A percentile compares a stretch with the other conserved stretches of the same genome.
Evolutionary conservation across 2,888 invertebrate genomes (phyloP).

Genomic region (Archaeoteleia sp.): DNA sequence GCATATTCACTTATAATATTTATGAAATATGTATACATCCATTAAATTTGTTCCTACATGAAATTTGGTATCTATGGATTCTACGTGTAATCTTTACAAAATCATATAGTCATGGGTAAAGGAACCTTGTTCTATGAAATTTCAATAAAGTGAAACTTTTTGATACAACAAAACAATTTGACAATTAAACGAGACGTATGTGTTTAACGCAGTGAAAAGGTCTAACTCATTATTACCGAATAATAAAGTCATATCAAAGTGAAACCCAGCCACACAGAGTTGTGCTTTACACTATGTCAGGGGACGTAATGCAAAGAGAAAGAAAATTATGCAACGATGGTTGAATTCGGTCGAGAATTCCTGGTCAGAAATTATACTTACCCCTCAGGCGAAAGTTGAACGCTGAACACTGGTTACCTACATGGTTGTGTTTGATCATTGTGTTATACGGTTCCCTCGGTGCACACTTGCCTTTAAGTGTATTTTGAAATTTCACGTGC

Average conservation of each 20-base stretch:
- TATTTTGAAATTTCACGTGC: constrained; percentile 70
- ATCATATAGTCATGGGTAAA: too few species aligned
- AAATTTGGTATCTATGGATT: too few species aligned
- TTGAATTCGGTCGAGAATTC: constrained; percentile 51
- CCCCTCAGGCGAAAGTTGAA: constrained; percentile 46
- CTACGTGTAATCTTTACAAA: too few species aligned
- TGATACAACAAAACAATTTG: constrained; percentile 16
- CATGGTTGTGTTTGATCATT: constrained; percentile 67
- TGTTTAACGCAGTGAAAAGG: constrained; percentile 14
- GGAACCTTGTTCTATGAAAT: neutral
- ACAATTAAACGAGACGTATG: constrained; percentile 41
- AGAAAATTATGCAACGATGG: constrained; percentile 50
- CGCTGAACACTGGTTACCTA: constrained; percentile 37
- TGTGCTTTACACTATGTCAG: constrained; percentile 23
- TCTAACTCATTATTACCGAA: constrained; percentile 12
- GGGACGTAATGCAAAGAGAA: constrained; percentile 43
- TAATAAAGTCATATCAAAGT: constrained; percentile 12
- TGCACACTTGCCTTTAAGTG: constrained; percentile 67
- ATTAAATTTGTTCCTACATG: too few species aligned
- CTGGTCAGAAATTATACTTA: constrained; percentile 54
- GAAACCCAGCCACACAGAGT: constrained; percentile 11
- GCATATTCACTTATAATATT: too few species aligned
- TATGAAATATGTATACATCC: too few species aligned
- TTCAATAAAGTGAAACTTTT: constrained; percentile 9
- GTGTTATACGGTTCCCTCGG: constrained; percentile 69